Base-by-base conservation (phyloP, 2,888 invertebrate species). In the Lacanobia oleracea region DNA sequence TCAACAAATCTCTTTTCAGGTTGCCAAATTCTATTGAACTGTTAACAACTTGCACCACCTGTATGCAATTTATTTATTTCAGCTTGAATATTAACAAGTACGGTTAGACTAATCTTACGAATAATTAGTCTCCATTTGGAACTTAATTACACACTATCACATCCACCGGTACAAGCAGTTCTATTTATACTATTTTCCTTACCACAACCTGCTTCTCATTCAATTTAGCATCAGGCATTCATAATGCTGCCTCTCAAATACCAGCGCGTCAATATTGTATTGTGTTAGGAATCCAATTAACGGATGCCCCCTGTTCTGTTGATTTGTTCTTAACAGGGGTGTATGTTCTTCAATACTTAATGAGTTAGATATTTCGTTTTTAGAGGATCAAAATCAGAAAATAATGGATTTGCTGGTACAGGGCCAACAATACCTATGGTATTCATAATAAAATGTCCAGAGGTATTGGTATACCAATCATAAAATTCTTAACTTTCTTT, bases 271-370 rank as follows among this genome's bases (percentile, higher is more conserved):
- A 57, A 83, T 67, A 66, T 80, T 72, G 59, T 67, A 18, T 54
- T 68, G 75, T 61, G 73, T 70, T 73, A 43, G 53, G 76, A 76
- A 77, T 72, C 53, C 70, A 75, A 82, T 81, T 72, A 84, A 64
- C 67, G 43, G 66, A 64, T 51, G 64, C 56, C 51, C 60, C 33
- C 21, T 64, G 57, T 60, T 57, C 53, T n/a, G 16, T 70, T 68
- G 10, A 67, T 54, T 67, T 14, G 23, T 73, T 56, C 6, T 63
- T 1, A 5, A 12, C 23, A 54, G 66, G 51, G 59, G 59, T 68
- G 48, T 18, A 33, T 40, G 40, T 60, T 48, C 40, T 48, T 8
- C 33, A 59, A 27, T 65, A 21, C 45, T 43, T 7, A 45, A 48
- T n/a, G 6, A 37, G 8, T n/a, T 60, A n/a, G n/a, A 21, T 16